Evolutionary conservation across 2,797 vertebrate genomes (phyloP).

Genomic region (Eremophila alpestris): DNA sequence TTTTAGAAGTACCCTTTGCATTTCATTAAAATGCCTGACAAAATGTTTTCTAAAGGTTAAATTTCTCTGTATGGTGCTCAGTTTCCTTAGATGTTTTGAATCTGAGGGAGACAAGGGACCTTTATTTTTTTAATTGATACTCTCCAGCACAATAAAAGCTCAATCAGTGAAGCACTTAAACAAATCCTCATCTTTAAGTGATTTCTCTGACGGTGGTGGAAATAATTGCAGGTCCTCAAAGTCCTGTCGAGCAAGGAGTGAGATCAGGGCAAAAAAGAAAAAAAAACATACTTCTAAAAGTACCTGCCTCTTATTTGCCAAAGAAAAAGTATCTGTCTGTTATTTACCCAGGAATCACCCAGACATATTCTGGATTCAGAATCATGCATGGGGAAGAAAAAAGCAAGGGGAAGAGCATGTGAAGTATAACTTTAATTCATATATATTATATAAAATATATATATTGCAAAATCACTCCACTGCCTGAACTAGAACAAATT

Average conservation of each 20-base stretch:
- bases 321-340: not conserved
- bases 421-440: not conserved
- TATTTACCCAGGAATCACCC: not conserved
- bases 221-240: constrained; percentile 33
- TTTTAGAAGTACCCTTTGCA: not conserved
- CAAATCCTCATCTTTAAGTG: constrained; percentile 23
- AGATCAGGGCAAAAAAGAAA: not conserved
- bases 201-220: not conserved
- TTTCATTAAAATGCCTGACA: not conserved
- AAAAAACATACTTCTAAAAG: not conserved
- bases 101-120: not conserved
- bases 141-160: constrained; percentile 15
- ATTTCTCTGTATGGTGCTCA: not conserved
- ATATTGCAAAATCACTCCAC: not conserved
- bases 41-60: not conserved
- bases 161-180: constrained; percentile 42
- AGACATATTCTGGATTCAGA: not conserved
- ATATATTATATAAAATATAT: not conserved
- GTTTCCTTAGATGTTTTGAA: not conserved
- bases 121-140: not conserved
- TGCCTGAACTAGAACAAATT: not conserved
- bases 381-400: rapidly evolving
- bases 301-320: not conserved
- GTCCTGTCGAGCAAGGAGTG: not conserved
- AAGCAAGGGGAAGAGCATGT: not conserved